Percentiles rank a stretch among this genome's conserved stretches.
These are phyloP conservation scores for Microchrysa polita DNA, from an alignment of 2,888 invertebrate genomes.

Conservation along the genomic window DNA sequence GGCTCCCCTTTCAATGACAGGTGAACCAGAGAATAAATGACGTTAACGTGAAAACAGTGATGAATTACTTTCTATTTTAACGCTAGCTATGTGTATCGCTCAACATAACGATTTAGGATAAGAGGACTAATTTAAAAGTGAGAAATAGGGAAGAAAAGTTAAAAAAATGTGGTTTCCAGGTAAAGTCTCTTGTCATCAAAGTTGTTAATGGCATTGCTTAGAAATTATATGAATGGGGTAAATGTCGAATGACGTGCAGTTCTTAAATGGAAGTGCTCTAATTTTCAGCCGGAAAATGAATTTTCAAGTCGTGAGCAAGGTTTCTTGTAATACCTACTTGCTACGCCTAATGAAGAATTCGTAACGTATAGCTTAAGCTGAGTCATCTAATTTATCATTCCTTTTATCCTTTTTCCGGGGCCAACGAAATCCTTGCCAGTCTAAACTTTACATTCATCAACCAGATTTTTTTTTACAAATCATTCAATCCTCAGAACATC, in stretches of 20 bases:
- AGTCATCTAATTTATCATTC: not conserved
- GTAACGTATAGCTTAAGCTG: not conserved
- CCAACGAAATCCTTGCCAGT: not conserved
- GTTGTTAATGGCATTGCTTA: not conserved
- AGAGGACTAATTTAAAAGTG: not conserved
- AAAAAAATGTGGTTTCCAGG: not conserved
- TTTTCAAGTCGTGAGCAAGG: not conserved
- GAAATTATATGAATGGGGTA: not conserved
- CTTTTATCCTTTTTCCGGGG: not conserved
- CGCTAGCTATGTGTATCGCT: not conserved
- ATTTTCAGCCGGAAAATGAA: not conserved
- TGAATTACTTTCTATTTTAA: not conserved
- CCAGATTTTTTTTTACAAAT: slow-evolving; percentile 23
- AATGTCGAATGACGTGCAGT: not conserved
- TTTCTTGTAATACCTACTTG: not conserved
- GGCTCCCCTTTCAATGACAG: not conserved
- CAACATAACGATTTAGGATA: not conserved
- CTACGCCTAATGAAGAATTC: not conserved
- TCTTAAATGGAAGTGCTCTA: not conserved
- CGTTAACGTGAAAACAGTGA: slow-evolving; percentile 19
- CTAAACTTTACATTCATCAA: slow-evolving; percentile 23
- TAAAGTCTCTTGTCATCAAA: not conserved
- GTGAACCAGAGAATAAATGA: slow-evolving; percentile 12
- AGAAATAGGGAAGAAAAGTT: not conserved
- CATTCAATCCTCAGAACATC: slow-evolving; percentile 14